phyloP scores from a whole-genome alignment of 2,797 vertebrate species.

The Sardinella longiceps region DNA sequence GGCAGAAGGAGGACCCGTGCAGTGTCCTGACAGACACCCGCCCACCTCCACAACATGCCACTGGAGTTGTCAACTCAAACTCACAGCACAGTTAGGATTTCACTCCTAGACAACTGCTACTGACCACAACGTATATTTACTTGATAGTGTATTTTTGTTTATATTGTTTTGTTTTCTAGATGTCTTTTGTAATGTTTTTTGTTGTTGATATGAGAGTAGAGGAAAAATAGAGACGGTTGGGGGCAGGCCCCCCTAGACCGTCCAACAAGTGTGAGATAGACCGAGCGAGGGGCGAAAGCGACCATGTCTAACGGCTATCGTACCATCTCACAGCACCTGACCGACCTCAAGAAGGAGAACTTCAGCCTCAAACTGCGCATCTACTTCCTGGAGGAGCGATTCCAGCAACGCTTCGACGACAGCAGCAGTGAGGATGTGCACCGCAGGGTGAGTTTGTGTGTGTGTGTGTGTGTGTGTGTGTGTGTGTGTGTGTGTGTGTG shows the following conservation, averaged over 20 bases:
- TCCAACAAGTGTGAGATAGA: conserved; percentile 13
- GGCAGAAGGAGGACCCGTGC: conserved; percentile 48
- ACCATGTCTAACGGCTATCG: conserved; percentile 91
- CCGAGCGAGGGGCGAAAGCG: conserved; percentile 37
- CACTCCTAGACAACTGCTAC: conserved; percentile 34
- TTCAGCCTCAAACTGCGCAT: conserved; percentile 98
- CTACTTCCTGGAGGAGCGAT: conserved; percentile 96
- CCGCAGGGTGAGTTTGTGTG: conserved; percentile 79
- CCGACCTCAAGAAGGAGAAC: conserved; percentile 98
- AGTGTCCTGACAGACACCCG: not conserved
- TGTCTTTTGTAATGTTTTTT: conserved; percentile 18
- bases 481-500: too few relatives aligned
- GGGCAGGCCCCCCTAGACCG: conserved; percentile 6
- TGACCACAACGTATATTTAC: not conserved
- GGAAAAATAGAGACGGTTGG: not conserved
- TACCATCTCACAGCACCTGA: conserved; percentile 96
- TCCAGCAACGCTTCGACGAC: conserved; percentile 91
- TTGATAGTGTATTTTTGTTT: conserved; percentile 25
- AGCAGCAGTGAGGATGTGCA: conserved; percentile 85
- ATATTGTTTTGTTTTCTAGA: conserved; percentile 14
- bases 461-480: not conserved
- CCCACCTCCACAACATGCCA: conserved; percentile 21
- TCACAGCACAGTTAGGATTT: conserved; percentile 21
- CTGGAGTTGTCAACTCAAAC: conserved; percentile 14
- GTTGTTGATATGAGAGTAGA: not conserved